Base-by-base conservation (phyloP, 2,113 vertebrate genomes). In the Synchiropus splendidus region DNA sequence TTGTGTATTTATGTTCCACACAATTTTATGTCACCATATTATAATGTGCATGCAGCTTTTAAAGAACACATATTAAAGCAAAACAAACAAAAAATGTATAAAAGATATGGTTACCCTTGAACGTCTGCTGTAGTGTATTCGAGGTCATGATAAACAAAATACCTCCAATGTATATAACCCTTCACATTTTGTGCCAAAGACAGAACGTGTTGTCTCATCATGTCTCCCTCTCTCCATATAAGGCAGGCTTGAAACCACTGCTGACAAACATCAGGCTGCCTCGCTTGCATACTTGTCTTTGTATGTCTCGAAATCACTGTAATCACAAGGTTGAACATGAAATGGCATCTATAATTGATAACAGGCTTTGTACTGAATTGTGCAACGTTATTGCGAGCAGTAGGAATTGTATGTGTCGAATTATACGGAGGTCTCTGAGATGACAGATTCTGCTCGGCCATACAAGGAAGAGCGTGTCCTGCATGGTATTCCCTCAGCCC, bases 191-290 rank as follows among this genome's bases (percentile, higher is more conserved):
- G n/a, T n/a, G n/a, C 21, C 21, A 27, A 27, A 27, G 4, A 27
- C 21, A 27, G 21, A 27, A 27, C 8, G 21, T 27, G 21, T 27
- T 27, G 21, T 27, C 21, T 27, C 21, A 8, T 39, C 49, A 43
- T 59, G 45, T 51, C 45, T 35, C 43, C 36, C 42, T 51, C 42
- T 39, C 50, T 39, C 63, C 63, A 57, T 72, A 60, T 30, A 71
- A 71, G 63, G 58, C 40, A 43, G 33, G 50, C 54, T 36, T 51
- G 50, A 45, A n/a, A 53, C 27, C 27, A 9, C 21, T 36, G 54
- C 54, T 59, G 54, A 71, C 42, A 54, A 13, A 61, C 34, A 42
- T 45, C 67, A 66, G 67, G 45, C 30, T 18, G 55, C 18, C 36
- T 48, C 17, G 37, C n/a, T 15, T 39, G 12, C 33, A 16, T 40